A percentile compares a stretch with the other conserved stretches of the same genome.
phyloP scores from a whole-genome alignment of 2,888 invertebrate species.

The Entomobrya multifasciata region DNA sequence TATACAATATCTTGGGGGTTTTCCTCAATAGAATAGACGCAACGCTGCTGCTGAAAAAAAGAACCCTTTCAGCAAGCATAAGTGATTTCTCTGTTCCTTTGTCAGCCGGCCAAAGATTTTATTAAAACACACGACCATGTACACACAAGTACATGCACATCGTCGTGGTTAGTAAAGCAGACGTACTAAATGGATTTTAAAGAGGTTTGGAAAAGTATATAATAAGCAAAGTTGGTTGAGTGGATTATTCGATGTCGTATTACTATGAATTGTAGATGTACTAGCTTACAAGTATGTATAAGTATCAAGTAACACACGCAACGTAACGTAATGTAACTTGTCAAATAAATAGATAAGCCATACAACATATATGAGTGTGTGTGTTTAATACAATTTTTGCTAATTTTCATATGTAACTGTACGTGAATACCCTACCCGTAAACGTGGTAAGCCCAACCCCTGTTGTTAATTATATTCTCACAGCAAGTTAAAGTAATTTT shows the following conservation, averaged over 20 bases:
- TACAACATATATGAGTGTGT: no score
- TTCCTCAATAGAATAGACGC: conserved; percentile 35
- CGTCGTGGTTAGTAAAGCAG: not conserved
- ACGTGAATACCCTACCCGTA: conserved; percentile 14
- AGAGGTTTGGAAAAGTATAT: not conserved
- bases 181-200: conserved; percentile 18
- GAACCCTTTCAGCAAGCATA: conserved; percentile 50
- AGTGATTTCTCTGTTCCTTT: conserved; percentile 41
- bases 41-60: not conserved
- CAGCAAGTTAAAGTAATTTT: conserved; percentile 32
- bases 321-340: not conserved
- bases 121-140: not conserved
- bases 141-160: not conserved
- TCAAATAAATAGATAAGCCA: not conserved
- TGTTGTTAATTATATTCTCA: conserved; percentile 38
- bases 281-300: conserved; percentile 2
- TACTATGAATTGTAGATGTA: not conserved
- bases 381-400: no score
- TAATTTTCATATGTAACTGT: not conserved
- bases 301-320: conserved; percentile 4
- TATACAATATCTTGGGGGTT: not conserved
- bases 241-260: not conserved
- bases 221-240: not conserved
- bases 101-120: conserved; percentile 20
- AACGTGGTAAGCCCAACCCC: conserved; percentile 1